A percentile compares a stretch with the other conserved stretches of the same genome.
These are phyloP conservation scores for Acarapis woodi DNA, from an alignment of 1,140 invertebrate genomes.

Conservation along the genomic window DNA sequence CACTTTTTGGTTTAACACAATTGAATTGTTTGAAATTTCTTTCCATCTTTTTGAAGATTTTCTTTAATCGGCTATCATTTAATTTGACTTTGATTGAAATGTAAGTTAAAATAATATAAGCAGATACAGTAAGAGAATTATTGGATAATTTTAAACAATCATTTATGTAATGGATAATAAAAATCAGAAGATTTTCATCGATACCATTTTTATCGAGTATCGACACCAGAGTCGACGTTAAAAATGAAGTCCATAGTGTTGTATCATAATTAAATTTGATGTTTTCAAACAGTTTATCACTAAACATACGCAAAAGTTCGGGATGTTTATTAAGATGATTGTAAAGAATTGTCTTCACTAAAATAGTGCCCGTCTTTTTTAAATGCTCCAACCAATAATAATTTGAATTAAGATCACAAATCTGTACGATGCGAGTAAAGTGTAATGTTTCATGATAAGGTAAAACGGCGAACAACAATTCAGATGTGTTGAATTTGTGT, in stretches of 20 bases:
- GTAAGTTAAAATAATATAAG: neutral
- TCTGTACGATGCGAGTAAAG: constrained; percentile 49
- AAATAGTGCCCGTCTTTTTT: constrained; percentile 36
- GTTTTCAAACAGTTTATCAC: constrained; percentile 16
- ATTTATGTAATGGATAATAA: neutral
- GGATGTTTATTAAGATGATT: constrained; percentile 35
- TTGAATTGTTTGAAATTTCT: neutral
- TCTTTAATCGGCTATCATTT: neutral
- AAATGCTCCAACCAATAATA: constrained; percentile 46
- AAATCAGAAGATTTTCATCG: neutral
- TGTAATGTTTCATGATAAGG: constrained; percentile 71
- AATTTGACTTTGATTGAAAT: neutral
- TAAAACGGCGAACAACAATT: constrained; percentile 42
- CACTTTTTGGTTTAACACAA: neutral
- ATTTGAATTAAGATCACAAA: constrained; percentile 28
- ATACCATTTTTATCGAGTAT: neutral
- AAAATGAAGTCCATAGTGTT: neutral
- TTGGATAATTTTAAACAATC: neutral
- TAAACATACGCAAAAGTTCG: constrained; percentile 39
- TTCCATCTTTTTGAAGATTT: neutral
- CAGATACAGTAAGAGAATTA: neutral
- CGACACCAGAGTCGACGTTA: neutral
- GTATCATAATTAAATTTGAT: neutral
- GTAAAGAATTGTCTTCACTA: constrained; percentile 35
- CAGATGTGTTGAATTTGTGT: constrained; percentile 52